phyloP scores from a whole-genome alignment of 1,140 invertebrate species.

The Araneus ventricosus region DNA sequence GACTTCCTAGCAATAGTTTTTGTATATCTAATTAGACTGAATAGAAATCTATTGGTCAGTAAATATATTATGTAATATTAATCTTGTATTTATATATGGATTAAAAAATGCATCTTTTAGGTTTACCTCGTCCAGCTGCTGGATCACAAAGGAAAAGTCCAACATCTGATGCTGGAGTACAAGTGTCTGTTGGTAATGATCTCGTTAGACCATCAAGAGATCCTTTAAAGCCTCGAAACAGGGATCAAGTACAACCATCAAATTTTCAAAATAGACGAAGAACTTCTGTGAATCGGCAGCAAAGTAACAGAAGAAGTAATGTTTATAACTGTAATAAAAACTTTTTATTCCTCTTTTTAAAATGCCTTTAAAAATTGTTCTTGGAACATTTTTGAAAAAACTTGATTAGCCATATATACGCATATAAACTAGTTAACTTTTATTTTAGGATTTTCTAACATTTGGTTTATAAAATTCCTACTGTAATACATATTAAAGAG shows the following conservation, averaged over 20 bases:
- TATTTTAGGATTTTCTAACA: no score
- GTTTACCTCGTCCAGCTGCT: constrained; percentile 84
- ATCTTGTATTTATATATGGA: no score
- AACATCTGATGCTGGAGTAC: constrained; percentile 90
- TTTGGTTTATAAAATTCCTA: neutral
- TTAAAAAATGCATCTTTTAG: constrained; percentile 76
- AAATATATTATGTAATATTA: no score
- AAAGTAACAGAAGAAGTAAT: constrained; percentile 16
- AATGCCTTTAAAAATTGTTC: no score
- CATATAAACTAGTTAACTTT: no score
- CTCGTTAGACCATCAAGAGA: neutral
- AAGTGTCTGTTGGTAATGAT: constrained; percentile 81
- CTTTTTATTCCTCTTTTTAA: neutral
- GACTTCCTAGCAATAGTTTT: no score
- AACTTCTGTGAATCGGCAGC: constrained; percentile 10
- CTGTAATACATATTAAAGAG: neutral
- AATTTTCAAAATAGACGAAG: constrained; percentile 42
- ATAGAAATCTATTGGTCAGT: no score
- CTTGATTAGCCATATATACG: no score
- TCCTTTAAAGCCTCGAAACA: constrained; percentile 42
- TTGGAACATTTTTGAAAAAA: no score
- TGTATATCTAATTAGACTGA: no score
- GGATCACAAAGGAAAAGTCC: constrained; percentile 82
- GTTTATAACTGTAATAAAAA: neutral
- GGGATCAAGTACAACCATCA: constrained; percentile 29